A percentile compares a stretch with the other conserved stretches of the same genome.
phyloP scores from a whole-genome alignment of 1,140 invertebrate genomes.

The Euschistus heros region DNA sequence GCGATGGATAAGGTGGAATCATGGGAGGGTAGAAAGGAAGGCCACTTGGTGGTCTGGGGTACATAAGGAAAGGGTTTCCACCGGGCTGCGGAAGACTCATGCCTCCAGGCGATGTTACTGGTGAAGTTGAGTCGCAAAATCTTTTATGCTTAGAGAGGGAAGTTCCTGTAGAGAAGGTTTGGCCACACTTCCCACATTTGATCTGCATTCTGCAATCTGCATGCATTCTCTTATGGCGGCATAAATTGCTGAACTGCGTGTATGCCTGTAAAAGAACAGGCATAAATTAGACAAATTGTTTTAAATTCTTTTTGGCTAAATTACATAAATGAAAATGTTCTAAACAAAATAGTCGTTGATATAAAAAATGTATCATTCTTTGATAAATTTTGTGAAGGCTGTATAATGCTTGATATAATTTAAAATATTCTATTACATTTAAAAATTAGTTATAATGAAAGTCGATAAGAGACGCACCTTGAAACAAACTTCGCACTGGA shows the following conservation, averaged over 20 bases:
- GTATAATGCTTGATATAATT: too few relatives aligned
- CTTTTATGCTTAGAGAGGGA: conserved; percentile 69
- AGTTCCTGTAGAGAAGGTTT: conserved; percentile 80
- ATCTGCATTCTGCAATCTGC: conserved; percentile 77
- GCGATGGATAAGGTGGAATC: conserved; percentile 46
- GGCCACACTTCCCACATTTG: conserved; percentile 84
- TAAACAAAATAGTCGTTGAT: too few relatives aligned
- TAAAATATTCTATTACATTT: too few relatives aligned
- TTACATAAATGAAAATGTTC: too few relatives aligned
- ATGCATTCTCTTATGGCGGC: conserved; percentile 98
- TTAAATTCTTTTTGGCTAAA: too few relatives aligned
- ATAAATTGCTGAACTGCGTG: conserved; percentile 99
- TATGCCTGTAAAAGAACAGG: conserved; percentile 67
- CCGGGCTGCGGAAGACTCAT: conserved; percentile 32
- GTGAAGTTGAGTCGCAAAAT: conserved; percentile 56
- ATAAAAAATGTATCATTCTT: too few relatives aligned
- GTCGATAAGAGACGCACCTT: conserved; percentile 43
- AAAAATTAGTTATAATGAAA: not conserved
- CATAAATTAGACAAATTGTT: conserved; percentile 7
- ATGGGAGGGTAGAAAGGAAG: conserved; percentile 50
- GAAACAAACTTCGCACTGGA: conserved; percentile 85
- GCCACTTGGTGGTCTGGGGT: conserved; percentile 40
- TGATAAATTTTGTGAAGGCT: too few relatives aligned
- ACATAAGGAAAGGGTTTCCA: conserved; percentile 58
- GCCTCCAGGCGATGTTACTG: conserved; percentile 14